These are phyloP conservation scores for Oscarella lobularis DNA, from an alignment of 37 sponge, comb jelly and placozoan species.

Conservation along the genomic window DNA sequence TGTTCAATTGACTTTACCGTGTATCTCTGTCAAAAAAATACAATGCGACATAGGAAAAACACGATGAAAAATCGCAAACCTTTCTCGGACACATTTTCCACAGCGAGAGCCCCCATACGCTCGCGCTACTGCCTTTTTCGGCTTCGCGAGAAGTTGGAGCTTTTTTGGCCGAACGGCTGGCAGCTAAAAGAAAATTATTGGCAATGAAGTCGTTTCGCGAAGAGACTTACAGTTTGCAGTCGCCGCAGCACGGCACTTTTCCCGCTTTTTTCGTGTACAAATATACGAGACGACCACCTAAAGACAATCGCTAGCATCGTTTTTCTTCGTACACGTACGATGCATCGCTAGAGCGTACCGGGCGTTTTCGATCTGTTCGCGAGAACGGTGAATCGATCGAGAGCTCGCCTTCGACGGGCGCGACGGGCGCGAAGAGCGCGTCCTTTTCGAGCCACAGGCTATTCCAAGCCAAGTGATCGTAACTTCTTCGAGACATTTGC, in stretches of 20 bases:
- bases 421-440: too few species aligned
- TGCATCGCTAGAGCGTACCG: background rate
- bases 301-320: background rate
- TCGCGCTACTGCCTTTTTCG: constrained; percentile 66
- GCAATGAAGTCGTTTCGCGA: background rate
- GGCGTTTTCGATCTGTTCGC: constrained; percentile 5
- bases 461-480: too few species aligned
- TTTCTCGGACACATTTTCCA: constrained; percentile 54
- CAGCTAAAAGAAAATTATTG: constrained; percentile 16
- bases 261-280: constrained; percentile 72
- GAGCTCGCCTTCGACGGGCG: too few species aligned
- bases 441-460: too few species aligned
- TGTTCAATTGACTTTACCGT: too few species aligned
- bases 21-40: too few species aligned
- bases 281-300: constrained; percentile 85
- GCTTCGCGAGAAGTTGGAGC: constrained; percentile 50
- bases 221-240: constrained; percentile 28
- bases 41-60: background rate
- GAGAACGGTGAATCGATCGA: too few species aligned
- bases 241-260: constrained; percentile 51
- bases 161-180: constrained; percentile 76
- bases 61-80: constrained; percentile 17
- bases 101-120: constrained; percentile 75
- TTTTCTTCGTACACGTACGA: background rate
- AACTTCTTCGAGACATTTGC: too few species aligned